Base-by-base conservation (phyloP, 2,113 vertebrate species). In the Eulemur macaco region DNA sequence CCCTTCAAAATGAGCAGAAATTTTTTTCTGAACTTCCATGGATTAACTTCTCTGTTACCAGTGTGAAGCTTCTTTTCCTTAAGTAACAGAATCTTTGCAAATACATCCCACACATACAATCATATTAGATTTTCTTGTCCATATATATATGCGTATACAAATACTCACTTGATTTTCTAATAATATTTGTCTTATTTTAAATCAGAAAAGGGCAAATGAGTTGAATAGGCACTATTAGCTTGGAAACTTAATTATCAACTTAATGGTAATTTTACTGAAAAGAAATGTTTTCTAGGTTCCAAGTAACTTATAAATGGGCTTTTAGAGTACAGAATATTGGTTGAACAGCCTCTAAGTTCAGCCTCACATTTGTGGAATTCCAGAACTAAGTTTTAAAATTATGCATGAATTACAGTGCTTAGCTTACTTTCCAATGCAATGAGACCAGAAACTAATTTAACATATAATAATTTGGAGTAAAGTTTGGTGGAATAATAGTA, bases 191-290 rank as follows among this genome's bases (percentile, higher is more conserved):
- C 60, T 69, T 88, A 64, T 76, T 89, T 93, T 86, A 86, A 86
- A 60, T 45, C 4, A 21, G 74, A 76, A 47, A 73, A 89, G 21
- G 69, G 50, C 63, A 74, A 84, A 71, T 78, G 39, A 90, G 47
- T 86, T 63, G 50, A 39, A 31, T 47, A 85, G 39, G 1, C 37
- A 56, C 69, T 58, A 2, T 90, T 45, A 89, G 56, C 58, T 89
- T 86, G 39, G 64, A 80, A 66, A 45, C 20, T 86, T 89, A 86
- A 84, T 18, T 86, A 37, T 14, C 25, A 25, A 54, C 34, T 82
- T 60, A 45, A 66, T 76, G 50, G 29, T 86, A 66, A 90, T 93
- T 95, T 85, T 54, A 69, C n/a, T 42, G 82, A 29, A 91, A 87
- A 85, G 12, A 86, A 91, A 78, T 87, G 25, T 11, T 94, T 23